Evolutionary conservation across 2,888 invertebrate genomes (phyloP), one percentile per base, ranked within the genome.

Genomic region (Helobdella robusta): DNA sequence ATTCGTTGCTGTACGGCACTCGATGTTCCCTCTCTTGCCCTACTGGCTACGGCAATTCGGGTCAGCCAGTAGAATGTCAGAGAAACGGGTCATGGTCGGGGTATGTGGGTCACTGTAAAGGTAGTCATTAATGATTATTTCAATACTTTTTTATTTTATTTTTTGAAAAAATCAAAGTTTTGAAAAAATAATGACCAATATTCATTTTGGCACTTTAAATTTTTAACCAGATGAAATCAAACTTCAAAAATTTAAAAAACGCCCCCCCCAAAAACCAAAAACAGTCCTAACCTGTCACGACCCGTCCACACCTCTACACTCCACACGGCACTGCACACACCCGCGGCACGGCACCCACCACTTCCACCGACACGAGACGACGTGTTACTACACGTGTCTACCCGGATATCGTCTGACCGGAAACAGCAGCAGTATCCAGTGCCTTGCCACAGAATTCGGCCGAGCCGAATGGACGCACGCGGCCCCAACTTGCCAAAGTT

Each of bases 31-130:
- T 56, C 6, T n/a, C n/a, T n/a, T 56, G 56, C n/a, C 56, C 56
- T 8, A 6, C n/a, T 30, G 56, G 56, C 5, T 56, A 28, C n/a
- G 56, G 30, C 28, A 30, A 28, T 1, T 32, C 28, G 30, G 56
- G 56, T 8, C 4, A 56, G 20, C 56, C 56, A 56, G 32, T 56
- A 56, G 56, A 56, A 56, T 56, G 56, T 28, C 28, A 30, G 28
- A 32, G 32, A 56, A 56, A 56, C 32, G 56, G 56, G 11, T 56
- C 56, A 32, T 56, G 56, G 56, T 32, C n/a, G 28, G 56, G 56
- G 28, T 32, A 56, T 8, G n/a, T 56, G 4, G 30, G n/a, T 30
- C 56, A 56, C 23, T 56, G 56, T 18, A 28, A 56, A n/a, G 32
- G 56, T 56, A n/a, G n/a, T n/a, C n/a, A n/a, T n/a, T n/a, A n/a